Base-by-base conservation (phyloP, 2,113 vertebrate species). In the Lutjanus erythropterus region DNA sequence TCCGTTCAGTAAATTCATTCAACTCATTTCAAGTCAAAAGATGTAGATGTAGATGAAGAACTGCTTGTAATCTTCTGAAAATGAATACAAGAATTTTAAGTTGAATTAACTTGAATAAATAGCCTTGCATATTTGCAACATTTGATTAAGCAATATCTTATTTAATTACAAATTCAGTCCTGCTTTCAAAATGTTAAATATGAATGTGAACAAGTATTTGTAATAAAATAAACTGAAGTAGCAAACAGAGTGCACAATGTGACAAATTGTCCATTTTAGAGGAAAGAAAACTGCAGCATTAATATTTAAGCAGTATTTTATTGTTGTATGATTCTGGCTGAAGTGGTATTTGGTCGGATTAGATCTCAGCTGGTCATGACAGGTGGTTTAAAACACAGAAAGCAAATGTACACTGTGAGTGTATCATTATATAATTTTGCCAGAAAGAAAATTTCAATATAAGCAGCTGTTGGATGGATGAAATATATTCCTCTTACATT, bases 281-380 rank as follows among this genome's bases (percentile, higher is more conserved):
- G 9, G 14, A 3, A 35, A 16, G 10, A 27, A 15, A 8, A 4
- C 23, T 62, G 25, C 27, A 16, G 15, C 12, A 46, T 56, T 25
- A 50, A 25, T 14, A 35, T 44, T 0, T 14, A 31, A 53, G 47
- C 39, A 50, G 58, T 10, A 53, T 46, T 44, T 35, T 35, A 21
- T n/a, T 50, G 21, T n/a, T 60, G 19, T 9, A 23, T 6, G 33
- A 27, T 7, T 67, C 25, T 25, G 44, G 25, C 42, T 15, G 21
- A 42, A 44, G 42, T 70, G 66, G 8, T 58, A 42, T 16, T 58
- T 65, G 16, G 50, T 64, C 27, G 37, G 59, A 60, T 25, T 35
- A 60, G 21, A 58, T 27, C 59, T 59, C 61, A 50, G 52, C 52
- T 23, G 50, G 12, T n/a, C n/a, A n/a, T n/a, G n/a, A n/a, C 35